Percentiles rank a stretch among this genome's conserved stretches.
These are phyloP conservation scores for Papilio glaucus DNA, from an alignment of 1,140 invertebrate genomes.

Conservation along the genomic window DNA sequence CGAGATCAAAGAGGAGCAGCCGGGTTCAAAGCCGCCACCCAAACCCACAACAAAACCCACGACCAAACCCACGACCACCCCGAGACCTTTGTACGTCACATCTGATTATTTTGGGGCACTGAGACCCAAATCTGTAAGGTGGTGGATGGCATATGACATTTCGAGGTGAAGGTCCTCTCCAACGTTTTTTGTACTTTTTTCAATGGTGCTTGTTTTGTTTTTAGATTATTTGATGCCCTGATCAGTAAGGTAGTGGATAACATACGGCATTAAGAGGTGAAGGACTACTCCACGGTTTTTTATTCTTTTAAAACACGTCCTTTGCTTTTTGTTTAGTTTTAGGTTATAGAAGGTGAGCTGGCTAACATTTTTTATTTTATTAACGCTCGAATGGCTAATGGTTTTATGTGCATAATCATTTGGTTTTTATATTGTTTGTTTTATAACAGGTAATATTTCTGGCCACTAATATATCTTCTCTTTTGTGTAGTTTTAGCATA, in stretches of 20 bases:
- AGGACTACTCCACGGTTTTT: conserved; percentile 39
- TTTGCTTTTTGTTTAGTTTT: conserved; percentile 24
- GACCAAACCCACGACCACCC: conserved; percentile 56
- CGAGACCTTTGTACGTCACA: conserved; percentile 52
- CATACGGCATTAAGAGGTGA: conserved; percentile 47
- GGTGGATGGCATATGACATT: conserved; percentile 46
- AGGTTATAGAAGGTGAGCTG: conserved; percentile 19
- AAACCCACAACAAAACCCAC: conserved; percentile 60
- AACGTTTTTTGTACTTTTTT: conserved; percentile 35
- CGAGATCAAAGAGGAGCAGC: conserved; percentile 71
- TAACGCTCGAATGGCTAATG: conserved; percentile 12
- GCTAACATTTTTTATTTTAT: conserved; percentile 18
- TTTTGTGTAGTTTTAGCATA: background rate
- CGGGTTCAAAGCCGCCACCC: conserved; percentile 34
- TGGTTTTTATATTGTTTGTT: background rate
- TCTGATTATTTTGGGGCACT: conserved; percentile 42
- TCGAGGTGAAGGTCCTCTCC: conserved; percentile 50
- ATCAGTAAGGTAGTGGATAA: conserved; percentile 47
- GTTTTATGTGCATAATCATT: background rate
- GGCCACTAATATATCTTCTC: background rate
- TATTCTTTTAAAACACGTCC: background rate
- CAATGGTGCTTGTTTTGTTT: background rate
- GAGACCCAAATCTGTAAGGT: conserved; percentile 41
- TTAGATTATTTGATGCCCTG: background rate
- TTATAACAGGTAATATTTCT: background rate